phyloP scores from a whole-genome alignment of 2,888 invertebrate genomes.

The Tipula vernalis region DNA sequence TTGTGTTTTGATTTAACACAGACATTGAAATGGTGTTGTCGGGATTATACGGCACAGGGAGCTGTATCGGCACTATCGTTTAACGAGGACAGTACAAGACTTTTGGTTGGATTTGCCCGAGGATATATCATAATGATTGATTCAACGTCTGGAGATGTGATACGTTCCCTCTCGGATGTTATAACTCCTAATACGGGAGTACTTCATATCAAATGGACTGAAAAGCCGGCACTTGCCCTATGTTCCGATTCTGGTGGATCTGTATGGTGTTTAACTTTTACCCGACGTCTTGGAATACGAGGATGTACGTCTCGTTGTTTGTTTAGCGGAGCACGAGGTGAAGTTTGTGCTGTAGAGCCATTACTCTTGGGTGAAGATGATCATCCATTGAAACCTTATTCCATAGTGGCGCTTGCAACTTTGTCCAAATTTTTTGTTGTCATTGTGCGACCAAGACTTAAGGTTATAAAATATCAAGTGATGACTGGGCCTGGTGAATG shows the following conservation, averaged over 20 bases:
- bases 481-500: slow-evolving; percentile 62
- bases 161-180: slow-evolving; percentile 62
- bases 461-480: slow-evolving; percentile 64
- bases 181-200: slow-evolving; percentile 77
- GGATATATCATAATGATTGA: slow-evolving; percentile 89
- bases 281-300: slow-evolving; percentile 73
- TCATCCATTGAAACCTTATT: slow-evolving; percentile 58
- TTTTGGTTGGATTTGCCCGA: slow-evolving; percentile 64
- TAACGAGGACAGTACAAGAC: slow-evolving; percentile 72
- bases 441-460: slow-evolving; percentile 60
- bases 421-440: slow-evolving; percentile 72
- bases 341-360: slow-evolving; percentile 69
- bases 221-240: slow-evolving; percentile 58
- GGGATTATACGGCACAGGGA: slow-evolving; percentile 49
- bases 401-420: slow-evolving; percentile 85
- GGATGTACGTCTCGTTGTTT: slow-evolving; percentile 84
- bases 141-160: slow-evolving; percentile 60
- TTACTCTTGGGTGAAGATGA: slow-evolving; percentile 37
- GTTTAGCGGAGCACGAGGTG: slow-evolving; percentile 94
- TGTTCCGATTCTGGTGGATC: slow-evolving; percentile 91
- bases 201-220: slow-evolving; percentile 53
- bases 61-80: slow-evolving; percentile 75
- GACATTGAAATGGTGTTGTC: slow-evolving; percentile 77
- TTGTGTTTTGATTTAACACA: slow-evolving; percentile 78
- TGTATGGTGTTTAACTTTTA: slow-evolving; percentile 87